Conservation (phyloP, 1,140 invertebrate species). For the Procambarus clarkii region DNA sequence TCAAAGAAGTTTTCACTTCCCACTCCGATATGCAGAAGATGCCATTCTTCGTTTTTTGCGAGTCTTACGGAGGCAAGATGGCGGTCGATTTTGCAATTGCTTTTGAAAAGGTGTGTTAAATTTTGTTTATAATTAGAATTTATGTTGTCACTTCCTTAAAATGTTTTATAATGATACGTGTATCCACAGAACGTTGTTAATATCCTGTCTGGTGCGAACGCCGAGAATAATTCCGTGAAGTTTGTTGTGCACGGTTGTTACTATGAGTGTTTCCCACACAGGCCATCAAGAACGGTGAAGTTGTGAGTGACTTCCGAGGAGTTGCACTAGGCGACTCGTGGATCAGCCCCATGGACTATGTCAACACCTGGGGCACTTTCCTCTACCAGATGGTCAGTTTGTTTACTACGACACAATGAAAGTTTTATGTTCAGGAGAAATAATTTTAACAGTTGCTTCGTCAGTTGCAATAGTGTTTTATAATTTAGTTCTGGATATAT, state of each 20-base stretch:
- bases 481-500: not conserved
- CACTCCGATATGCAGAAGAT: constrained; percentile 83
- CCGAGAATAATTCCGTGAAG: too few relatives aligned
- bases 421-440: too few relatives aligned
- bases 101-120: constrained; percentile 28
- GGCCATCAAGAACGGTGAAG: constrained; percentile 81
- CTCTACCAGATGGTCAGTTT: constrained; percentile 82
- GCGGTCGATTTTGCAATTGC: constrained; percentile 84
- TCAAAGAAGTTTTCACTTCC: constrained; percentile 81
- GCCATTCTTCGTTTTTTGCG: constrained; percentile 88
- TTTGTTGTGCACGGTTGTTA: too few relatives aligned
- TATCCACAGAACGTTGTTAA: too few relatives aligned
- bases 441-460: too few relatives aligned
- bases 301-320: constrained; percentile 85
- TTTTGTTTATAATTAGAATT: too few relatives aligned
- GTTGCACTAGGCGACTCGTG: constrained; percentile 90
- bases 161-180: too few relatives aligned
- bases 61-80: constrained; percentile 95
- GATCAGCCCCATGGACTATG: constrained; percentile 89
- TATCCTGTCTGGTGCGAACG: too few relatives aligned
- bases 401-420: not conserved
- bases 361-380: constrained; percentile 87
- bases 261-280: constrained; percentile 74
- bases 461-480: not conserved
- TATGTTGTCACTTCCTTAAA: too few relatives aligned